These are phyloP conservation scores for Darevskia mixta DNA, from an alignment of 2,797 vertebrate species.

Conservation along the genomic window DNA sequence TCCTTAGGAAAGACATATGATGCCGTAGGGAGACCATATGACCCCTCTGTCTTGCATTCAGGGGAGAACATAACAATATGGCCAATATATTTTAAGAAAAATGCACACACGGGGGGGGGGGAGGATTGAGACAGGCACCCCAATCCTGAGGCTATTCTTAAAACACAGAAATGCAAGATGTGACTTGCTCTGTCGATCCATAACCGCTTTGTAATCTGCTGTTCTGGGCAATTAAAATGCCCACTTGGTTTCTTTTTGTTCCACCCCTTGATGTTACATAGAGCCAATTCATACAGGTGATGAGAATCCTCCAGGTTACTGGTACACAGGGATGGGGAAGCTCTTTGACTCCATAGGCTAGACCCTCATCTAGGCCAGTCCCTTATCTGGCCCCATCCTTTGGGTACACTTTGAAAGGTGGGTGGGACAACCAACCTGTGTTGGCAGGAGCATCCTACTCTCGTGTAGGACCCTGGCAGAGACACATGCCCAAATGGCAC, in stretches of 20 bases:
- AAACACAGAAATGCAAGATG: neutral
- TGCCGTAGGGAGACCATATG: neutral
- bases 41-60: constrained; percentile 19
- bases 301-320: neutral
- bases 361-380: too few species aligned
- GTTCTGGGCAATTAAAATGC: neutral
- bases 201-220: neutral
- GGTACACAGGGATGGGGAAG: too few species aligned
- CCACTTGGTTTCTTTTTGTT: neutral
- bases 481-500: too few species aligned
- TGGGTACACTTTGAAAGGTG: too few species aligned
- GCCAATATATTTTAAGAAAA: neutral
- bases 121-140: neutral
- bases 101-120: neutral
- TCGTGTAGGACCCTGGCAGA: too few species aligned
- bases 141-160: neutral
- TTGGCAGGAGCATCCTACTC: too few species aligned
- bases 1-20: constrained; percentile 46
- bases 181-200: neutral
- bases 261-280: neutral
- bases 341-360: too few species aligned
- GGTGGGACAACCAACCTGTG: too few species aligned
- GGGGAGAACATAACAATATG: neutral
- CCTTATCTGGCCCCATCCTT: too few species aligned
- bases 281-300: neutral